Evolutionary conservation across 2,797 vertebrate species (phyloP).

Genomic region (Pangasius macronema): DNA sequence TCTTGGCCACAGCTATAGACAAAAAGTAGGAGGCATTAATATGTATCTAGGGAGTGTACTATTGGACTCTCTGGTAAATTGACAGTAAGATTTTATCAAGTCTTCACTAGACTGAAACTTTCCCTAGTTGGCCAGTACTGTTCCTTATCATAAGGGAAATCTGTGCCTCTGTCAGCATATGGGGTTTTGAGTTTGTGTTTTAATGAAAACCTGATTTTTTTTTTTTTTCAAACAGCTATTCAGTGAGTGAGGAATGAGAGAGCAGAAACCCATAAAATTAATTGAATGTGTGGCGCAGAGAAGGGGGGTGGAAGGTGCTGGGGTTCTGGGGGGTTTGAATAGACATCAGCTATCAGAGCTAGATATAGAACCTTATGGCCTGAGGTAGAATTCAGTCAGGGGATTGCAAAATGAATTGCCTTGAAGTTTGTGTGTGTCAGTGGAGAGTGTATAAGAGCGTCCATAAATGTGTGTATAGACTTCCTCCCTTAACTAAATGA

Average conservation of each 20-base stretch:
- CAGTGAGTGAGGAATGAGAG: slow-evolving; percentile 52
- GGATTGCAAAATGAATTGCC: slow-evolving; percentile 25
- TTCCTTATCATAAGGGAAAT: slow-evolving; percentile 38
- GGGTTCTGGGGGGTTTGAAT: background rate
- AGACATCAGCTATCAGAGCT: background rate
- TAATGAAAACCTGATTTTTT: slow-evolving; percentile 47
- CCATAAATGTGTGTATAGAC: slow-evolving; percentile 43
- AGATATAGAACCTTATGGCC: slow-evolving; percentile 27
- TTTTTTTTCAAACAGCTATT: slow-evolving; percentile 30
- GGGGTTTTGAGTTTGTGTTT: slow-evolving; percentile 45
- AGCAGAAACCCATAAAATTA: slow-evolving; percentile 43
- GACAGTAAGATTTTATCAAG: background rate
- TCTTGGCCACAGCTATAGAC: background rate
- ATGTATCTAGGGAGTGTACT: background rate
- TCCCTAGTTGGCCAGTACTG: background rate
- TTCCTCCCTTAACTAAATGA: slow-evolving; percentile 54
- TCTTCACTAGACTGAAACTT: background rate
- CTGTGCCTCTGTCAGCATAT: slow-evolving; percentile 49
- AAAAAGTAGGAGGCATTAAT: background rate
- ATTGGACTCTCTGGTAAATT: background rate
- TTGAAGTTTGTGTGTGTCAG: slow-evolving; percentile 15
- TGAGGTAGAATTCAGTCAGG: slow-evolving; percentile 19
- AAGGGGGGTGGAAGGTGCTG: no score
- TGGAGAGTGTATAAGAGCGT: slow-evolving; percentile 12
- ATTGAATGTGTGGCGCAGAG: background rate